Evolutionary conservation across 1,140 invertebrate species (phyloP).

Genomic region (Drosophila obscura): DNA sequence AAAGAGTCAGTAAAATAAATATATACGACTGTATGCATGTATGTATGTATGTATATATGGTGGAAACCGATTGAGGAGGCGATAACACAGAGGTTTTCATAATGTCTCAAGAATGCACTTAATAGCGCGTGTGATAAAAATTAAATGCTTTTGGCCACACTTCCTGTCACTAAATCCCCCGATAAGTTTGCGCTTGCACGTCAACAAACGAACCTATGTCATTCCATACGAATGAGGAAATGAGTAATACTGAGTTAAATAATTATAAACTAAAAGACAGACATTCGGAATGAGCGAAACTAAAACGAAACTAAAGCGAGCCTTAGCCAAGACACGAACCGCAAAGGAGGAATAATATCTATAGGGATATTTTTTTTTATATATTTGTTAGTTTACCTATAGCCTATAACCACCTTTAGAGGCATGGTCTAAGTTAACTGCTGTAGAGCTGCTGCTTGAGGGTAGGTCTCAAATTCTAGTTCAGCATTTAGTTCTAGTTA

Average conservation of each 20-base stretch:
- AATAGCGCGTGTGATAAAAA: slow-evolving; percentile 25
- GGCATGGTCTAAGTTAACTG: slow-evolving; percentile 52
- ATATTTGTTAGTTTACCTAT: slow-evolving; percentile 62
- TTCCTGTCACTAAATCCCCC: slow-evolving; percentile 33
- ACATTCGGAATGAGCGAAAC: not conserved
- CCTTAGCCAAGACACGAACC: slow-evolving; percentile 36
- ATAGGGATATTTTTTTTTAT: slow-evolving; percentile 49
- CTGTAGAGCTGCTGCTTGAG: slow-evolving; percentile 35
- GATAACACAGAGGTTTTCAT: slow-evolving; percentile 20
- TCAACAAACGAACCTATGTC: slow-evolving; percentile 23
- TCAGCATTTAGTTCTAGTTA: slow-evolving; percentile 67
- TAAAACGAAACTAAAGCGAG: slow-evolving; percentile 2
- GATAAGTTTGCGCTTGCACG: slow-evolving; percentile 25
- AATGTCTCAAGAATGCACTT: slow-evolving; percentile 10
- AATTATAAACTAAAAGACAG: slow-evolving; percentile 9
- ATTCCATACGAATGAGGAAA: not conserved
- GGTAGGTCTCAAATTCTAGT: slow-evolving; percentile 34
- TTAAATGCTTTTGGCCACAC: slow-evolving; percentile 27
- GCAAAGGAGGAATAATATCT: slow-evolving; percentile 26
- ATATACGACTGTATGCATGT: too few species aligned
- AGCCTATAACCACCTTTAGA: slow-evolving; percentile 33
- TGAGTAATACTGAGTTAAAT: not conserved
- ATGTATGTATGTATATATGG: not conserved
- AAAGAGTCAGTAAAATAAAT: slow-evolving; percentile 5
- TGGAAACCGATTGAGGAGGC: not conserved